Percentiles rank a stretch among this genome's conserved stretches.
phyloP scores from a whole-genome alignment of 2,888 invertebrate species.

The Drosophila borealis region DNA sequence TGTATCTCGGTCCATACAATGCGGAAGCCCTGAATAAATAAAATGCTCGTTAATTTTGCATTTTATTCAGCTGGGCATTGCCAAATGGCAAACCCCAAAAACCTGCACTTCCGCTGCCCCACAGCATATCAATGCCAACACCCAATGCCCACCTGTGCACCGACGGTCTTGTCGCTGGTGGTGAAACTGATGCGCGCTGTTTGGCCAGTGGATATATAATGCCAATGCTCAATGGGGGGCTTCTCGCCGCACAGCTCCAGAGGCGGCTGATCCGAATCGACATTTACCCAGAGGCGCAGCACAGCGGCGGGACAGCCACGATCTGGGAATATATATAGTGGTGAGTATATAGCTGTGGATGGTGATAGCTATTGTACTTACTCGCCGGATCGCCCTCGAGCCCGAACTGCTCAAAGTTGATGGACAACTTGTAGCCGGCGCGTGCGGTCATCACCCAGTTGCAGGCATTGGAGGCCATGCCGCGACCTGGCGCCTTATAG shows the following conservation, averaged over 20 bases:
- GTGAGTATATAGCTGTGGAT: background rate
- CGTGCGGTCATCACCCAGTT: conserved; percentile 98
- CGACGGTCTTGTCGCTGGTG: conserved; percentile 97
- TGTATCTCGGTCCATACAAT: conserved; percentile 97
- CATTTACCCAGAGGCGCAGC: conserved; percentile 92
- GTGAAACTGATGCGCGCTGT: conserved; percentile 96
- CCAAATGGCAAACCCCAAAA: background rate
- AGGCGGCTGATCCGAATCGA: conserved; percentile 91
- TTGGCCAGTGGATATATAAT: conserved; percentile 94
- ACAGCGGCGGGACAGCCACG: conserved; percentile 97
- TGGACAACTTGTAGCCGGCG: conserved; percentile 93
- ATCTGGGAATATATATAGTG: conserved; percentile 85
- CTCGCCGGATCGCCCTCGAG: conserved; percentile 96
- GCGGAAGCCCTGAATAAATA: conserved; percentile 90
- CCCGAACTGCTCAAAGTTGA: conserved; percentile 96
- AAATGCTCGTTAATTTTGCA: background rate
- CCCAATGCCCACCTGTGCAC: conserved; percentile 87
- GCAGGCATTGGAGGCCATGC: conserved; percentile 94
- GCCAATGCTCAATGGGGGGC: conserved; percentile 90
- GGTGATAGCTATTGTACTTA: conserved; percentile 83
- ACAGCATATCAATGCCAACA: background rate
- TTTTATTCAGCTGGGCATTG: background rate
- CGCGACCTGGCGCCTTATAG: conserved; percentile 93
- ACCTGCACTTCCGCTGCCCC: background rate
- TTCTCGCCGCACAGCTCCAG: conserved; percentile 96